Evolutionary conservation across 2,113 vertebrate genomes (phyloP), one percentile per base, ranked within the genome.

Genomic region (Camelus bactrianus): DNA sequence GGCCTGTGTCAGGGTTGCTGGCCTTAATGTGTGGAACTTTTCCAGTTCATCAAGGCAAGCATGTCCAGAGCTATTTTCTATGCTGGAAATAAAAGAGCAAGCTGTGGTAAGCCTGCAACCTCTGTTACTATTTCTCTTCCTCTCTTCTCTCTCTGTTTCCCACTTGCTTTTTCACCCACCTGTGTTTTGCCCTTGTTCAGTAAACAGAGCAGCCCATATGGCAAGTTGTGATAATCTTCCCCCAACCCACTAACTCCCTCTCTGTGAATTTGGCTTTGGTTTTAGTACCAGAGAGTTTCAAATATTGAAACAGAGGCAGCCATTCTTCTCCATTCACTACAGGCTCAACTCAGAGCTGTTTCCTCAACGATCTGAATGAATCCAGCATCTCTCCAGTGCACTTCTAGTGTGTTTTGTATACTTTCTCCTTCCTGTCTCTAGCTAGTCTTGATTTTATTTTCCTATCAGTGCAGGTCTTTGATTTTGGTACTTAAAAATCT

Each of bases 21-120:
- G 96, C 97, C 95, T 96, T 97, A 62, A 32, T 46, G 79, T 85
- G 86, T 96, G 97, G 95, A 96, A 95, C 86, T 95, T 97, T 96
- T 97, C 97, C 97, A 98, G 93, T 96, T 97, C 89, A 88, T 97
- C 93, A 96, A 95, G 96, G 89, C 82, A 94, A 95, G 95, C 75
- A 3, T 84, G 95, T 93, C 96, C 95, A 94, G 93, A 97, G 95
- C 97, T 96, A 84, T 98, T 96, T 97, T 95, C 93, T 88, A 58
- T 82, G 64, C 85, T 97, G 92, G 79, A 97, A 98, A 97, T 96
- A 89, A 97, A 98, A 98, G 75, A 96, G 42, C 75, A 96, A 94
- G 76, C 89, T 89, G 89, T 86, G 79, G 88, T 67, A 82, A 79
- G 76, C 91, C 91, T 16, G 70, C 95, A 97, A 95, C 50, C 83